phyloP scores from a whole-genome alignment of 2,888 invertebrate species.

The Synanthedon andrenaeformis region DNA sequence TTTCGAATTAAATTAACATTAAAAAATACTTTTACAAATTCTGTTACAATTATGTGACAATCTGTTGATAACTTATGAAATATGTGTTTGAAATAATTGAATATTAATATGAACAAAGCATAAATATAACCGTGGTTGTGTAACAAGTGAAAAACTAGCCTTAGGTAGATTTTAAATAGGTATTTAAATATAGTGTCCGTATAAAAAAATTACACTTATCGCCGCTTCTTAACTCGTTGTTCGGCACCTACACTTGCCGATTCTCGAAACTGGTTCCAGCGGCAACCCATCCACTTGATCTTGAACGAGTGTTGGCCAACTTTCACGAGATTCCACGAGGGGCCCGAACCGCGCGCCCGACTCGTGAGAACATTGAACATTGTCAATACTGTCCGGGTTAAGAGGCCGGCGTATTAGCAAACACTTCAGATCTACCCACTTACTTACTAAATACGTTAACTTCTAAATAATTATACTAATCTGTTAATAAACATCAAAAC shows the following conservation, averaged over 20 bases:
- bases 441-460: neutral
- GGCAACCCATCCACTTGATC: slow-evolving; percentile 50
- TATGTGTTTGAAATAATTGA: too few species aligned
- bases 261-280: slow-evolving; percentile 44
- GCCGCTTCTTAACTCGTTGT: slow-evolving; percentile 17
- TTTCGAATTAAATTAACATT: too few species aligned
- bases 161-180: too few species aligned
- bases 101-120: too few species aligned
- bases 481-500: too few species aligned
- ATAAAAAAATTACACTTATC: neutral
- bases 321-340: slow-evolving; percentile 64
- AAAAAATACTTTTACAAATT: too few species aligned
- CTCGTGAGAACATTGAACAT: slow-evolving; percentile 19
- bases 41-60: too few species aligned
- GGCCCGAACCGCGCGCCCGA: slow-evolving; percentile 19
- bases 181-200: too few species aligned
- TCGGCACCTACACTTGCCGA: slow-evolving; percentile 46
- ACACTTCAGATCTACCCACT: neutral
- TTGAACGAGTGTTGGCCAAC: slow-evolving; percentile 54
- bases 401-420: neutral
- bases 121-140: too few species aligned
- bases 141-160: too few species aligned
- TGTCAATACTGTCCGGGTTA: slow-evolving; percentile 4
- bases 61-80: too few species aligned
- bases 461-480: neutral